phyloP scores from a whole-genome alignment of 1,140 invertebrate genomes.

The Propsilocerus akamusi region DNA sequence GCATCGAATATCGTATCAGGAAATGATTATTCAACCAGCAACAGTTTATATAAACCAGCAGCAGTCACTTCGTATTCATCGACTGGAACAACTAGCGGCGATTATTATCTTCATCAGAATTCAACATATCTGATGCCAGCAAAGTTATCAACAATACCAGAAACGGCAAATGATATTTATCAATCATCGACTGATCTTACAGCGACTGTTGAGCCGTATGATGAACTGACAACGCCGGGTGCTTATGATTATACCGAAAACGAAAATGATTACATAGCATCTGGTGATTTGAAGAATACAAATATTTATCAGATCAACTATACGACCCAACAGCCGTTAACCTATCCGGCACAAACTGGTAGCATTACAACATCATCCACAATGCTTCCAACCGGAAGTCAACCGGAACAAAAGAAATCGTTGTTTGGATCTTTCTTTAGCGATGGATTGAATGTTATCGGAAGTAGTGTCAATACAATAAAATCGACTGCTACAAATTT shows the following conservation, averaged over 20 bases:
- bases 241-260: not conserved
- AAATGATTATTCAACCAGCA: no score
- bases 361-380: not conserved
- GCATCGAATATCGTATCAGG: no score
- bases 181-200: no score
- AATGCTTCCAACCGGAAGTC: not conserved
- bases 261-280: not conserved
- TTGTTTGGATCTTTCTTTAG: not conserved
- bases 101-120: not conserved
- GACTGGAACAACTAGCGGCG: not conserved
- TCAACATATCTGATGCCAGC: not conserved
- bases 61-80: not conserved
- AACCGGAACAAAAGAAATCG: constrained; percentile 8
- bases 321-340: no score
- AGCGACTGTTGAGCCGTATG: not conserved
- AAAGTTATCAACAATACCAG: not conserved
- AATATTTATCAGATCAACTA: not conserved
- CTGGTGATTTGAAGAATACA: not conserved
- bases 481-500: not conserved
- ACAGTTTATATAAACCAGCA: not conserved
- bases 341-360: no score
- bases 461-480: not conserved
- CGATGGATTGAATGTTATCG: not conserved
- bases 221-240: not conserved
- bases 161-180: not conserved